phyloP scores from a whole-genome alignment of 1,140 invertebrate genomes.

The Nasonia vitripennis region DNA sequence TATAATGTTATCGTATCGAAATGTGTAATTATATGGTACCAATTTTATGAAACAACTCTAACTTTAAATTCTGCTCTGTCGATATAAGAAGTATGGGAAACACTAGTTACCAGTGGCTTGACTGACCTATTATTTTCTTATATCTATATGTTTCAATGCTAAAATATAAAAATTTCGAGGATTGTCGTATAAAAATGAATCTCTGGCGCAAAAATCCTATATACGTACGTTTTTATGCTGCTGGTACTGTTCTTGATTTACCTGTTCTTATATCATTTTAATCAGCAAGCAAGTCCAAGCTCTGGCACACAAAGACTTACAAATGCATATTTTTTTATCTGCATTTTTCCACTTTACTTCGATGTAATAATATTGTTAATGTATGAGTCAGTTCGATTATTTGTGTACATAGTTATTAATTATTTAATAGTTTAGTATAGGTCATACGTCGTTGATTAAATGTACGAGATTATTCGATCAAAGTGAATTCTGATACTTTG shows the following conservation, averaged over 20 bases:
- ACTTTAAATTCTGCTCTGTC: too few species aligned
- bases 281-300: background rate
- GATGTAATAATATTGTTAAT: background rate
- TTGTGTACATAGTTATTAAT: background rate
- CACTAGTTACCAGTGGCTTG: background rate
- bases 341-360: slow-evolving; percentile 9
- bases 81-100: background rate
- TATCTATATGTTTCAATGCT: background rate
- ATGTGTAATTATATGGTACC: background rate
- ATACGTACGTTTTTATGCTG: background rate
- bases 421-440: too few species aligned
- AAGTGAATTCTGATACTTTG: too few species aligned
- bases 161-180: background rate
- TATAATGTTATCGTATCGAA: too few species aligned
- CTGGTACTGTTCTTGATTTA: background rate
- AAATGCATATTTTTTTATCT: background rate
- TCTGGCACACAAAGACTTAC: slow-evolving; percentile 17
- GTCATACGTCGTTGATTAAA: background rate
- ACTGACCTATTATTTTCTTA: background rate
- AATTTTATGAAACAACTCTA: background rate
- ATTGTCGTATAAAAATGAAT: background rate
- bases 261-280: background rate
- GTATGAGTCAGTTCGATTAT: background rate
- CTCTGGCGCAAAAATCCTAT: background rate
- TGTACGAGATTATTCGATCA: too few species aligned